A percentile compares a stretch with the other conserved stretches of the same genome.
These are phyloP conservation scores for Tiphia femorata DNA, from an alignment of 2,888 invertebrate species.

Conservation along the genomic window DNA sequence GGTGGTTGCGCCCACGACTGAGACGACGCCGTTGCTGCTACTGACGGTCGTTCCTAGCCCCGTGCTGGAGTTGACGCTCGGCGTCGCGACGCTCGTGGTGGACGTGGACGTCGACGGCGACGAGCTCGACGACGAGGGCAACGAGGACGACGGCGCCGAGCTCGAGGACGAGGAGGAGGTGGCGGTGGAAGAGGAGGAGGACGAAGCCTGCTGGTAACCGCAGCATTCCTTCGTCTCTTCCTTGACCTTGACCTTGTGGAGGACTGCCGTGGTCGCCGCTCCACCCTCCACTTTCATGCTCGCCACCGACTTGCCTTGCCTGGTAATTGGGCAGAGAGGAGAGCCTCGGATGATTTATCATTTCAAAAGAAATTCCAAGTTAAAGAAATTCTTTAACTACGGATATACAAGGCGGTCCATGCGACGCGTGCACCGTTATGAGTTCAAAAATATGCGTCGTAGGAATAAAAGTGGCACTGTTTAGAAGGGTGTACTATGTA, in stretches of 20 bases:
- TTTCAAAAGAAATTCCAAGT: too few relatives aligned
- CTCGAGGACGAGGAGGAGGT: too few relatives aligned
- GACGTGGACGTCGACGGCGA: slow-evolving; percentile 1
- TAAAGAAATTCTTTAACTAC: too few relatives aligned
- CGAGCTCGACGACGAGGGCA: slow-evolving; percentile 16
- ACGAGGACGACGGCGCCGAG: slow-evolving; percentile 17
- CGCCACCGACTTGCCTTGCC: slow-evolving; percentile 17
- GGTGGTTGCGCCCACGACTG: slow-evolving; percentile 24
- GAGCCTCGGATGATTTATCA: too few relatives aligned
- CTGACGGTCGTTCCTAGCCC: slow-evolving; percentile 36
- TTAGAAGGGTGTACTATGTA: too few relatives aligned
- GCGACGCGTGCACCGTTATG: too few relatives aligned
- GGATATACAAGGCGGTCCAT: too few relatives aligned
- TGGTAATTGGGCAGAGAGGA: too few relatives aligned
- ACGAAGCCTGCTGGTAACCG: slow-evolving; percentile 41
- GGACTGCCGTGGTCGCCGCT: slow-evolving; percentile 47
- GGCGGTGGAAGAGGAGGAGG: slow-evolving; percentile 16
- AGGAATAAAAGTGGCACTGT: too few relatives aligned
- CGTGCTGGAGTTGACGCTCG: slow-evolving; percentile 17
- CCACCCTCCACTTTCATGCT: slow-evolving; percentile 64
- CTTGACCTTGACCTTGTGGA: slow-evolving; percentile 64
- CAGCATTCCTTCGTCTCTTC: slow-evolving; percentile 64
- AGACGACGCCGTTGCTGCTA: slow-evolving; percentile 17
- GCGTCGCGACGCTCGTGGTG: slow-evolving; percentile 14
- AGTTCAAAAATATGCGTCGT: too few relatives aligned